Conservation (phyloP, 35 echinoderm and acorn worm species). For the Strongylocentrotus purpuratus region DNA sequence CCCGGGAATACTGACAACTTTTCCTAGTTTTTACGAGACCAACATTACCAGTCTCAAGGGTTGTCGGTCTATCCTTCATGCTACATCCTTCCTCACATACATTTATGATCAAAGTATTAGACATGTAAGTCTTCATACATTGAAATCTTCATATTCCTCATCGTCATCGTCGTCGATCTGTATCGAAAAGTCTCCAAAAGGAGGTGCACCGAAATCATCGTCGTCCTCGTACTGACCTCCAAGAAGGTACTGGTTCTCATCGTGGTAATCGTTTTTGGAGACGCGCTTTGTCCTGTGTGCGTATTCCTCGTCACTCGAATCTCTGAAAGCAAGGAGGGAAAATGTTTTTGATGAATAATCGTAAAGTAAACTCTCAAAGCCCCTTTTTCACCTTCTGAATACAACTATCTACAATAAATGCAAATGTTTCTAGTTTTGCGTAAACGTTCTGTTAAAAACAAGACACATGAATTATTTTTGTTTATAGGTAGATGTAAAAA, state of each 20-base stretch:
- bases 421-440: not conserved
- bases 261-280: slow-evolving; percentile 20
- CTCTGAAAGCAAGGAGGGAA: not conserved
- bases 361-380: not conserved
- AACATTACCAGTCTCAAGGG: too few relatives aligned
- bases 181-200: not conserved
- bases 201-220: not conserved
- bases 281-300: not conserved
- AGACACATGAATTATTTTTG: not conserved
- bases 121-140: not conserved
- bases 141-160: slow-evolving; percentile 11
- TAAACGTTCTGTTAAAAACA: not conserved
- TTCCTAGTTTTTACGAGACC: too few relatives aligned
- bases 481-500: not conserved
- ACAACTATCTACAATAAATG: not conserved
- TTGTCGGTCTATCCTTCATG: too few relatives aligned
- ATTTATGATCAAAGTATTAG: not conserved
- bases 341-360: not conserved
- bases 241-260: not conserved
- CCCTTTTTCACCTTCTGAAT: not conserved
- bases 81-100: not conserved
- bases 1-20: too few relatives aligned
- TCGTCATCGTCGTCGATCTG: not conserved
- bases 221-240: not conserved
- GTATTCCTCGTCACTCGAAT: slow-evolving; percentile 48